Base-by-base conservation (phyloP, 1,140 invertebrate species). In the Pseudomyrmex dendroicus region DNA sequence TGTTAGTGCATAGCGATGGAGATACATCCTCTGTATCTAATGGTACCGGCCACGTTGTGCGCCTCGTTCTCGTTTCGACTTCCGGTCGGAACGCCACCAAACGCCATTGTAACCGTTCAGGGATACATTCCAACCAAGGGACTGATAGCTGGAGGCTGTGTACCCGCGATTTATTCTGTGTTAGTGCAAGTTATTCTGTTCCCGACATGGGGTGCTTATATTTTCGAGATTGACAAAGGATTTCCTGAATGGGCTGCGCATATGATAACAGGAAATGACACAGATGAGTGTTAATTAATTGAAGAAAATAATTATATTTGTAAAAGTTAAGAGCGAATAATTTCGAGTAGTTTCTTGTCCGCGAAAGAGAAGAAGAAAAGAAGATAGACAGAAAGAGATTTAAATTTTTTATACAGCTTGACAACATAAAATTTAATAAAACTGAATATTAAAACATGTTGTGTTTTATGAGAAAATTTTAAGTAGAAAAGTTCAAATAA, bases 11-110 rank as follows among this genome's bases (percentile, higher is more conserved):
- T 96, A 52, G 94, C 94, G 0, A 95, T 97, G 85, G 89, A 95
- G 85, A 95, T 97, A 54, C 97, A 99, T 95, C 98, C 98, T 0
- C 91, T 99, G 72, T 98, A 97, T 92, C 95, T 98, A 89, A 98
- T 98, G 95, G 93, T 99, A 78, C 98, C 98, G 0, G 96, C 97
- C 0, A 96, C 97, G 0, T 92, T 97, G 62, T 96, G 8, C 97
- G 97, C 91, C 5, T 98, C 97, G 8, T 98, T 96, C 94, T 96
- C 96, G 3, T 97, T 97, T 94, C 95, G 94, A 87, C 94, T 96
- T 89, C 97, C 98, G 0, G 97, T 98, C 3, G 95, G 95, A 3
- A 97, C 96, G 0, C 98, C 98, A 9, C 98, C 98, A 56, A 99
- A 99, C 93, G 98, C 98, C 1, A 97, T 99, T 83, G 97, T 98